Base-by-base conservation (phyloP, 23 tunicate species). In the Diplosoma virens region DNA sequence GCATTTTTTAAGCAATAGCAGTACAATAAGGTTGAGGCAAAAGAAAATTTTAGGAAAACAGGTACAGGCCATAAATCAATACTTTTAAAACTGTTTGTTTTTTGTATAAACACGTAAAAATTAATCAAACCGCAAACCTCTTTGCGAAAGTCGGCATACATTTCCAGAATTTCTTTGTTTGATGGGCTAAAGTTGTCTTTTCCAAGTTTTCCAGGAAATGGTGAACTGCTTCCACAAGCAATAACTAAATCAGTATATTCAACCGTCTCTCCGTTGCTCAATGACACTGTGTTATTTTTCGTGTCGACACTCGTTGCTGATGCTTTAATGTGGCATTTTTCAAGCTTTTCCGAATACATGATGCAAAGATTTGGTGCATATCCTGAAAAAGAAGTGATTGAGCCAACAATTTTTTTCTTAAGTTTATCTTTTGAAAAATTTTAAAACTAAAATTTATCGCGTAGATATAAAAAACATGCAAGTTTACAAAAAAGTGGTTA, bases 221-320 rank as follows among this genome's bases (percentile, higher is more conserved):
- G 69, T 0, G 84, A 58, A n/a, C 55, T 29, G 7, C 73, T 48
- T 2, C 95, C 95, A 37, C 73, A 55, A 1, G 87, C 83, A 1
- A 87, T 59, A 5, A 87, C 83, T 3, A 87, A 54, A 65, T 87
- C 78, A 7, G 95, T 73, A 47, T 80, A 86, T 28, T 53, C n/a
- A n/a, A 89, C 81, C 52, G 69, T 83, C 3, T 59, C 30, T 24
- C 89, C 96, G 37, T 63, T 64, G 25, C 72, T 79, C 32, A 89
- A 50, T 9, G 80, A 78, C 32, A 89, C 67, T 5, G 75, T 78
- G 32, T 89, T 89, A 36, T 55, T 60, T 31, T 82, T 79, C 32
- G 69, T 21, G 60, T 89, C 76, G 23, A 89, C 17, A 17, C 79
- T 37, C 0, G 53, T 67, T 0, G 81, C 97, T 31, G 58, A 53